Percentiles rank a stretch among this genome's conserved stretches.
These are phyloP conservation scores for Caenorhabditis wallacei DNA, from an alignment of 2,888 invertebrate species.

Conservation along the genomic window DNA sequence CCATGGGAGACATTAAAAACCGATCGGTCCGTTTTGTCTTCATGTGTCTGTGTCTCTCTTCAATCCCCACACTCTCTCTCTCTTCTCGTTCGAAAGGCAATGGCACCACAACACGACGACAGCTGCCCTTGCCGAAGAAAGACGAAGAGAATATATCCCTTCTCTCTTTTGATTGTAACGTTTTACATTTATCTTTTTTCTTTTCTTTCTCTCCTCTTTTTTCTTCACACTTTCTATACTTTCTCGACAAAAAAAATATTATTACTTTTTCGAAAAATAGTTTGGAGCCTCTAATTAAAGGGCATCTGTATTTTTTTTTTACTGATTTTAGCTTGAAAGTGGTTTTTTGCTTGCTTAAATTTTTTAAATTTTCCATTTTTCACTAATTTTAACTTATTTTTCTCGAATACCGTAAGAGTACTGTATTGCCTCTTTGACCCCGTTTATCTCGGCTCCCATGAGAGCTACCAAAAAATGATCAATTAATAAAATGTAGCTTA, in stretches of 20 bases:
- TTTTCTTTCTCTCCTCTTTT: too few species aligned
- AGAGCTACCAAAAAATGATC: not conserved
- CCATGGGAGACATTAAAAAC: slow-evolving; percentile 61
- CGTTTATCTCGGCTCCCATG: not conserved
- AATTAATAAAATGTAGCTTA: not conserved
- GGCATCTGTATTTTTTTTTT: too few species aligned
- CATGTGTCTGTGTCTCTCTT: slow-evolving; percentile 19
- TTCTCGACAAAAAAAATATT: not conserved
- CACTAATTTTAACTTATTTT: too few species aligned
- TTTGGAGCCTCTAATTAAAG: too few species aligned
- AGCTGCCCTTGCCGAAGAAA: slow-evolving; percentile 44
- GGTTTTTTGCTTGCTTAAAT: not conserved
- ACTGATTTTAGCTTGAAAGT: too few species aligned
- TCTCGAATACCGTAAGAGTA: not conserved
- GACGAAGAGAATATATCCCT: not conserved
- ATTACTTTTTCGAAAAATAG: slow-evolving; percentile 1
- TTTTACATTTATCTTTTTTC: slow-evolving; percentile 40
- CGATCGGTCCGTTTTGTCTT: slow-evolving; percentile 44
- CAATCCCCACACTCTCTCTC: not conserved
- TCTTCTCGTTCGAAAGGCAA: slow-evolving; percentile 22
- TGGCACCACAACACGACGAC: slow-evolving; percentile 34
- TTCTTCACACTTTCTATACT: slow-evolving; percentile 1
- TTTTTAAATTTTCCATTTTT: too few species aligned
- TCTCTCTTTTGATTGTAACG: slow-evolving; percentile 41
- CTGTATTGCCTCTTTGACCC: not conserved